A percentile compares a stretch with the other conserved stretches of the same genome.
phyloP scores from a whole-genome alignment of 2,888 invertebrate genomes.

The Eurytoma californica region DNA sequence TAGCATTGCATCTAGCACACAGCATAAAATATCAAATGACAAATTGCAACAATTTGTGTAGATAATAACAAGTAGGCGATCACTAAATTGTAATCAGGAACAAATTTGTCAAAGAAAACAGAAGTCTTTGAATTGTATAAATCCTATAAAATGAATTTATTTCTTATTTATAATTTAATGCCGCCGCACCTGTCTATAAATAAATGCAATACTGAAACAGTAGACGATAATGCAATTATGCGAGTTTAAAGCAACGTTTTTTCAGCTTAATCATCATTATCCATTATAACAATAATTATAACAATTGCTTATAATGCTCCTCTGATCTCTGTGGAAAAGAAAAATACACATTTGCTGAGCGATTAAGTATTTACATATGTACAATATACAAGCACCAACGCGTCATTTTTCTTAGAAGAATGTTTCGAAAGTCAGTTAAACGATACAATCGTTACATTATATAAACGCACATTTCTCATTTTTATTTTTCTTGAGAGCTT shows the following conservation, averaged over 20 bases:
- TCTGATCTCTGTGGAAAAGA: constrained; percentile 34
- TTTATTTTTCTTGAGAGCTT: constrained; percentile 1
- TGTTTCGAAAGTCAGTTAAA: constrained; percentile 21
- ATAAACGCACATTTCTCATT: not conserved
- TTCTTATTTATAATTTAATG: constrained; percentile 46
- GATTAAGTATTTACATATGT: constrained; percentile 54
- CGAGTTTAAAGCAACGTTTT: constrained; percentile 45
- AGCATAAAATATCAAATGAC: constrained; percentile 51
- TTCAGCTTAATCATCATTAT: constrained; percentile 28
- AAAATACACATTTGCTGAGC: constrained; percentile 42
- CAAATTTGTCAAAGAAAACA: constrained; percentile 27
- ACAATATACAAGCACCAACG: constrained; percentile 54
- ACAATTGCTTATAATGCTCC: constrained; percentile 30
- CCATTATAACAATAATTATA: constrained; percentile 49
- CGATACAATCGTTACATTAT: constrained; percentile 1
- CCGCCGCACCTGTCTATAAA: constrained; percentile 33
- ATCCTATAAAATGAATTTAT: constrained; percentile 11
- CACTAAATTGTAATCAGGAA: constrained; percentile 51
- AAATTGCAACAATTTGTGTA: constrained; percentile 44
- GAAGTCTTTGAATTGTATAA: constrained; percentile 33
- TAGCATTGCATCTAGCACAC: constrained; percentile 53
- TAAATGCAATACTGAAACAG: constrained; percentile 56
- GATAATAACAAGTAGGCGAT: constrained; percentile 34
- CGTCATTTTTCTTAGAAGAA: not conserved
- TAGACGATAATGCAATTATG: constrained; percentile 47